A percentile compares a stretch with the other conserved stretches of the same genome.
phyloP scores from a whole-genome alignment of 2,113 vertebrate genomes.

The Pogonocichla stellata region DNA sequence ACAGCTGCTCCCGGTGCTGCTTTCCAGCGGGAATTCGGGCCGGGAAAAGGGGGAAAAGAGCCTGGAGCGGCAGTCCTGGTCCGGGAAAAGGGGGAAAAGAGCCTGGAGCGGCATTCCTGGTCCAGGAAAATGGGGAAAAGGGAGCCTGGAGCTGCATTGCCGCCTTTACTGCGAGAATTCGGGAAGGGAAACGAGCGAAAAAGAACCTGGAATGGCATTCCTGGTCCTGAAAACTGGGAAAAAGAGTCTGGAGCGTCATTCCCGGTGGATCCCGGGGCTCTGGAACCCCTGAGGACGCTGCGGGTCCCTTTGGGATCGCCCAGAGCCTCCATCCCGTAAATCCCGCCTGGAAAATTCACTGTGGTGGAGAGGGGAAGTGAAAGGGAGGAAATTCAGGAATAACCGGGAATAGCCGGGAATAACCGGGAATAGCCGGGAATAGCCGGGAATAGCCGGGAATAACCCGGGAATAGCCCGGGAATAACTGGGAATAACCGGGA shows the following conservation, averaged over 20 bases:
- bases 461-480: too few species aligned
- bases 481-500: not conserved
- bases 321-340: not conserved
- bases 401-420: too few species aligned
- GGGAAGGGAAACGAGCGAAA: too few species aligned
- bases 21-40: not conserved
- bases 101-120: not conserved
- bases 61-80: not conserved
- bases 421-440: too few species aligned
- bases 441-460: too few species aligned
- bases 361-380: too few species aligned
- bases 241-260: not conserved
- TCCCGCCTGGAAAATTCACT: not conserved
- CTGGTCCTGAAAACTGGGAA: too few species aligned
- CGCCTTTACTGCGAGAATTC: too few species aligned
- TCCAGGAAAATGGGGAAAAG: not conserved
- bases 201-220: not conserved
- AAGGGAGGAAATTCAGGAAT: not conserved
- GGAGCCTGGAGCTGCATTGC: too few species aligned
- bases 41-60: not conserved
- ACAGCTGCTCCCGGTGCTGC: constrained; percentile 76
- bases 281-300: not conserved
- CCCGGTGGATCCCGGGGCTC: not conserved
- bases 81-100: not conserved
- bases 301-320: not conserved